Base-by-base conservation (phyloP, 2,113 vertebrate genomes). In the Bos indicus region DNA sequence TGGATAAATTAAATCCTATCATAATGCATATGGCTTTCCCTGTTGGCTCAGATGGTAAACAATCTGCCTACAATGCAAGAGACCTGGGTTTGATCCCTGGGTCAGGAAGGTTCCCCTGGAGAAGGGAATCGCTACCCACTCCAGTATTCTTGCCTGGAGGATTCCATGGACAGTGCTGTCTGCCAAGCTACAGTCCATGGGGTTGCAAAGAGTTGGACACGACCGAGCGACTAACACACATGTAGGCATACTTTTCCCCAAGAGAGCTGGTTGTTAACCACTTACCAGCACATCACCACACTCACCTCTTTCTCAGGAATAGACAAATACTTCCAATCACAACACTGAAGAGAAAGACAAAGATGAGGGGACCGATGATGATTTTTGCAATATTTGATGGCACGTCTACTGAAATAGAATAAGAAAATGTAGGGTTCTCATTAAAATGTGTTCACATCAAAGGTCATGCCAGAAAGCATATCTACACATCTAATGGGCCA, bases 251-350 rank as follows among this genome's bases (percentile, higher is more conserved):
- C 10, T 6, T 30, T 26, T 19, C 77, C 48, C 25, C 23, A 16
- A 30, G 48, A 67, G 2, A 81, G 40, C 84, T 3, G 1, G 13
- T 8, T 87, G 83, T 78, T 85, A 15, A 10, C 59, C 40, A 1
- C 28, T 33, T 10, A 6, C 40, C 60, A 33, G 9, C 21, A 52
- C 15, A 36, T 9, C 14, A 0, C 28, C 0, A 0, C 4, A 92
- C 99, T 94, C 95, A 99, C 99, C 99, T 99, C 98, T 99, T 99
- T 93, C 99, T 99, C 96, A 99, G 97, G 54, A 99, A 98, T 3
- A 99, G 90, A 5, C 99, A 99, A 94, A 99, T 99, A 48, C 98
- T 98, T 43, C 98, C 98, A 90, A 99, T 99, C 94, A 99, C 98
- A 6, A 99, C 95, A 40, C 99, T 97, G 95, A 99, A 98, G 95